Evolutionary conservation across 2,113 vertebrate species (phyloP).

Genomic region (Chelonoidis abingdonii): DNA sequence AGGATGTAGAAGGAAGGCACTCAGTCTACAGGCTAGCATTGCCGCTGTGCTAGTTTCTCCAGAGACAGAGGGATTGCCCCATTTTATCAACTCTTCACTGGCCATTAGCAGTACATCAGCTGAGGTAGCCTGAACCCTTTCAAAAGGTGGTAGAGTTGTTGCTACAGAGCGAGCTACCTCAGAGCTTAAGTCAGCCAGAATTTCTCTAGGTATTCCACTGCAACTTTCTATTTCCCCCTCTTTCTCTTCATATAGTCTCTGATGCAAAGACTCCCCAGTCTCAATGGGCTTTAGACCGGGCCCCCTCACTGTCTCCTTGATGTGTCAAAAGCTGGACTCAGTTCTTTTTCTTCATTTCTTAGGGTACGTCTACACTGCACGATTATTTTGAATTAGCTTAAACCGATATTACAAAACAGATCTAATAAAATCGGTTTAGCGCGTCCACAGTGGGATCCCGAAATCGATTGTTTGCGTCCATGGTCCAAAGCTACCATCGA

Average conservation of each 20-base stretch:
- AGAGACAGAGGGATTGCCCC: background rate
- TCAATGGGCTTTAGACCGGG: background rate
- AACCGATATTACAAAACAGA: no score
- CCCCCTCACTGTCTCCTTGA: background rate
- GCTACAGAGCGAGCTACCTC: background rate
- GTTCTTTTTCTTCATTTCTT: background rate
- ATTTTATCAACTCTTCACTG: background rate
- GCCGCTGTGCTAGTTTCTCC: background rate
- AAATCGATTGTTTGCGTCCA: no score
- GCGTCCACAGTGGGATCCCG: no score
- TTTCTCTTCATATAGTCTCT: background rate
- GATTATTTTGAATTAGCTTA: no score
- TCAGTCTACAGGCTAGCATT: background rate
- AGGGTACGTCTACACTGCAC: no score
- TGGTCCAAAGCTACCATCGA: no score
- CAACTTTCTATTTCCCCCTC: background rate
- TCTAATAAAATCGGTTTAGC: no score
- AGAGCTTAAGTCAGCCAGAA: background rate
- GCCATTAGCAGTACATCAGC: background rate
- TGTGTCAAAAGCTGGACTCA: background rate
- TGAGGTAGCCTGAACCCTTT: background rate
- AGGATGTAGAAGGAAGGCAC: background rate
- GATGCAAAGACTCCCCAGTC: background rate
- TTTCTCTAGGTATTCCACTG: no score
- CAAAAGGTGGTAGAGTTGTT: background rate